Evolutionary conservation across 1,140 invertebrate species (phyloP), one percentile per base, ranked within the genome.

Genomic region (Caerostris extrusa): DNA sequence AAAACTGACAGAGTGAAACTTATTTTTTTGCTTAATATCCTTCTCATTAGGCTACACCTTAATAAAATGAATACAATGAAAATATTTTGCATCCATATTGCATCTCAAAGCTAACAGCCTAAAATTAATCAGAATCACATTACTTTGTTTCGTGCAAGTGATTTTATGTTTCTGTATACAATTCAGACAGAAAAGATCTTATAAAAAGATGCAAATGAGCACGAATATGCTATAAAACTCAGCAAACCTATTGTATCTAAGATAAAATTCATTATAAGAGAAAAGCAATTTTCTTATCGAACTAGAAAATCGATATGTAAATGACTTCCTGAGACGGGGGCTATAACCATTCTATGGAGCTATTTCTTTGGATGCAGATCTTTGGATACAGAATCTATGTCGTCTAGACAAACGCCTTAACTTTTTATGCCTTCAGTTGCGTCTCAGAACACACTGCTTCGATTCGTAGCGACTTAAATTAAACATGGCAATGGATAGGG

Each of bases 241-340:
- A 67, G 3, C 61, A 67, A 17, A 34, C n/a, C 61, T 3, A 67
- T 67, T 67, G 61, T 67, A n/a, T 34, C 61, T 67, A n/a, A 14
- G 34, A 14, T n/a, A n/a, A n/a, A 5, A 67, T 67, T 67, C 61
- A 67, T 67, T 67, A 17, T 67, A n/a, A 67, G 3, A 67, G 61
- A n/a, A 67, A n/a, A 17, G 61, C 61, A 67, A 67, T 67, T 67
- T 67, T 67, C 61, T 67, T 67, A 67, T 12, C 12, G n/a, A 67
- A 67, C 61, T 17, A 67, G 61, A 7, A 67, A 67, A 67, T 67
- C 61, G 61, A 67, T 67, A 67, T 67, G 61, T 67, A 67, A 67
- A 67, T 17, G 61, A 67, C 61, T 67, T 67, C 61, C 17, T n/a
- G 14, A n/a, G n/a, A 67, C 3, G 34, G 61, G 17, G 14, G 61